These are phyloP conservation scores for Enteromius trimaculatus DNA, from an alignment of 2,797 vertebrate species.

Conservation along the genomic window DNA sequence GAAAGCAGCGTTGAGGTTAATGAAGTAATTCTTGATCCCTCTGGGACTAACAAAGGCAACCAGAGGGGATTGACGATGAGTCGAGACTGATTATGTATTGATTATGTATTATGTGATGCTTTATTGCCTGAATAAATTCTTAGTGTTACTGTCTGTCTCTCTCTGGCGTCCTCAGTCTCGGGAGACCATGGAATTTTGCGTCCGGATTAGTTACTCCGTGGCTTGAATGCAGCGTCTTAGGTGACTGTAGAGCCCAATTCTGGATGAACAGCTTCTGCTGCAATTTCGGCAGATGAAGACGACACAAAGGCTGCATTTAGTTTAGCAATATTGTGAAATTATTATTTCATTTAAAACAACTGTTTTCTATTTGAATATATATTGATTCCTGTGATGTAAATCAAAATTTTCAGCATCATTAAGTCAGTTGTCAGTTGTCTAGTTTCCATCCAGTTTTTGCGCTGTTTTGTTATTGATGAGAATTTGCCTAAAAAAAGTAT, in stretches of 20 bases:
- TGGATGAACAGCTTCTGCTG: too few relatives aligned
- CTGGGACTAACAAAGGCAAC: slow-evolving; percentile 4
- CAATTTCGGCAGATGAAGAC: too few relatives aligned
- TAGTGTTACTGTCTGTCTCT: not conserved
- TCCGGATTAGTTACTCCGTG: too few relatives aligned
- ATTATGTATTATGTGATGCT: not conserved
- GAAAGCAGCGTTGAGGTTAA: slow-evolving; percentile 26
- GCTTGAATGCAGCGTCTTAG: too few relatives aligned
- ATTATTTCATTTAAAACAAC: not conserved
- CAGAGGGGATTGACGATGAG: not conserved
- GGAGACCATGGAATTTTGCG: too few relatives aligned
- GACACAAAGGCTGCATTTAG: not conserved
- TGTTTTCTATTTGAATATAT: not conserved
- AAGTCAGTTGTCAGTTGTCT: not conserved
- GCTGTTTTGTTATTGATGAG: too few relatives aligned
- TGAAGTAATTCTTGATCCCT: slow-evolving; percentile 10
- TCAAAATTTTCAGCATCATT: not conserved
- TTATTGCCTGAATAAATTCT: not conserved
- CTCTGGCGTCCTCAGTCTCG: too few relatives aligned
- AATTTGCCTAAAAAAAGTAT: too few relatives aligned
- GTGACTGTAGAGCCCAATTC: too few relatives aligned
- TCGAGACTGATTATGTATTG: not conserved
- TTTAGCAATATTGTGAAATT: not conserved
- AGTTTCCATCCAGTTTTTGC: too few relatives aligned
- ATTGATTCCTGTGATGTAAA: not conserved